phyloP scores from a whole-genome alignment of 2,888 invertebrate species.

The Candidula unifasciata region DNA sequence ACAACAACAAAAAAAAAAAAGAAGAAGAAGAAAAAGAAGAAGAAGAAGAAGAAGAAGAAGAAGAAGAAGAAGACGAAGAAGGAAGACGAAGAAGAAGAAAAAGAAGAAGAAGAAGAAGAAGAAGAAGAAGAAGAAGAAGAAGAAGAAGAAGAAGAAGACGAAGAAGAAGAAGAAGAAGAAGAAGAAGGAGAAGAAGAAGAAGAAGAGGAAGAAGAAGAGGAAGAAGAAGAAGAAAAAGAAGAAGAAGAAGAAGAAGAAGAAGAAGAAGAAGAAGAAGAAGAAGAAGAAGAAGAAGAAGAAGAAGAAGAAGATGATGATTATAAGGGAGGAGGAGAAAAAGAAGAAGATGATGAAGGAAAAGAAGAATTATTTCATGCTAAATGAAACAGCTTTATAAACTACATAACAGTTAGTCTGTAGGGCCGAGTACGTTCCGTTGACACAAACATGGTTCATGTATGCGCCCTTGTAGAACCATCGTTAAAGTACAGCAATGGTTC shows the following conservation, averaged over 20 bases:
- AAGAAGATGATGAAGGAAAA: no score
- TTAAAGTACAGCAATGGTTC: no score
- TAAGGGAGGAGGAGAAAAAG: no score
- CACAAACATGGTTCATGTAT: no score
- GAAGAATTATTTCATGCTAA: no score
- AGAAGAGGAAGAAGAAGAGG: neutral
- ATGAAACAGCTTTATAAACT: no score
- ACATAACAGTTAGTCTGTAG: no score
- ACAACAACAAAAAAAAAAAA: neutral
- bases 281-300: neutral
- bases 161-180: neutral
- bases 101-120: conserved; percentile 3
- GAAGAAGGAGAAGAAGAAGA: neutral
- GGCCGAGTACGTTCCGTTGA: no score
- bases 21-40: neutral
- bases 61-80: neutral
- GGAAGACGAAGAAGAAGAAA: neutral
- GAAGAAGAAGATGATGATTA: neutral
- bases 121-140: neutral
- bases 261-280: neutral
- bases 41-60: neutral
- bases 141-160: no score
- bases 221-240: neutral
- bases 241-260: neutral
- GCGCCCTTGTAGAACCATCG: no score